Percentiles rank a stretch among this genome's conserved stretches.
These are phyloP conservation scores for Lanistes nyassanus DNA, from an alignment of 1,140 invertebrate genomes.

Conservation along the genomic window DNA sequence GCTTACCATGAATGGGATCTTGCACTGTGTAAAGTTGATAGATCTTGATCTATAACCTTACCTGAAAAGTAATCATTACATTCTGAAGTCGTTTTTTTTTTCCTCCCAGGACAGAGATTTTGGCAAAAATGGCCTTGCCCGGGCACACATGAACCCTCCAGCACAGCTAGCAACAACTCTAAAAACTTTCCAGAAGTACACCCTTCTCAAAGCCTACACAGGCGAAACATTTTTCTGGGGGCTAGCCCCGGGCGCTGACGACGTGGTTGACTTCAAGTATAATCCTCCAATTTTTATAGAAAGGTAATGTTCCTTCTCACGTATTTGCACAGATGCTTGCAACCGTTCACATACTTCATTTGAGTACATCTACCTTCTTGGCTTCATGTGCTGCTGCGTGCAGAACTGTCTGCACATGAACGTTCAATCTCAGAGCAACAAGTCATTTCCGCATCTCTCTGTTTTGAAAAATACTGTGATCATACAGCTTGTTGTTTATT, in stretches of 20 bases:
- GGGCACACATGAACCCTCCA: slow-evolving; percentile 76
- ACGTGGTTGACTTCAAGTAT: slow-evolving; percentile 86
- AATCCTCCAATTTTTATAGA: slow-evolving; percentile 79
- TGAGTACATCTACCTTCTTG: background rate
- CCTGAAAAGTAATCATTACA: background rate
- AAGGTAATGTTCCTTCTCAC: slow-evolving; percentile 71
- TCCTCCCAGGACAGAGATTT: slow-evolving; percentile 86
- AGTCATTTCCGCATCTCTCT: background rate
- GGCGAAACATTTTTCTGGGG: slow-evolving; percentile 96
- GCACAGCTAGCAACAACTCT: slow-evolving; percentile 82
- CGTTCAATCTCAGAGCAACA: background rate
- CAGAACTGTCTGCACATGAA: background rate
- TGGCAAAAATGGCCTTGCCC: slow-evolving; percentile 85
- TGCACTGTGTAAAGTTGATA: too few relatives aligned
- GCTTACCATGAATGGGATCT: too few relatives aligned
- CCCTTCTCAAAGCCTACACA: slow-evolving; percentile 83
- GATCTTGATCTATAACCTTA: too few relatives aligned
- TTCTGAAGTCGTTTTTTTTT: slow-evolving; percentile 5
- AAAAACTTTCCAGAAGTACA: slow-evolving; percentile 85
- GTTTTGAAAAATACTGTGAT: background rate
- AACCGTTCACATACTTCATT: background rate
- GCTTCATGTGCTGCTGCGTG: background rate
- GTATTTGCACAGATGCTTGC: background rate
- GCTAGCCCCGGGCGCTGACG: slow-evolving; percentile 83
- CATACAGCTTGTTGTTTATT: too few relatives aligned